Base-by-base conservation (phyloP, 2,797 vertebrate species). In the Hydrophis major region DNA sequence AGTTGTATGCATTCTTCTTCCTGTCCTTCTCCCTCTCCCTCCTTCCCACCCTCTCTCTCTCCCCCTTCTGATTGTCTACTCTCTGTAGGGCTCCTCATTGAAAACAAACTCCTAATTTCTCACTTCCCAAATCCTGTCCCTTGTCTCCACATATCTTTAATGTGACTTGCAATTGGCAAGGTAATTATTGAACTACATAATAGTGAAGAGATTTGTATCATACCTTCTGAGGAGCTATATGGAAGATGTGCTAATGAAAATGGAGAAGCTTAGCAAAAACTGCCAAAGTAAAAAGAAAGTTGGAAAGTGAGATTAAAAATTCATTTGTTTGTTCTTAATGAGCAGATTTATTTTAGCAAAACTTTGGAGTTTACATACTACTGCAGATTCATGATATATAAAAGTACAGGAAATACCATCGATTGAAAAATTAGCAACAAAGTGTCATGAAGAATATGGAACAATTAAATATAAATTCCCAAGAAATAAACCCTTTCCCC, bases 231-330 rank as follows among this genome's bases (percentile, higher is more conserved):
- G 92, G 16, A 53, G 37, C 66, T 89, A 6, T 4, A 12, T 55
- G 93, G 90, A 92, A 89, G 3, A 22, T 42, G 61, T 86, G 66
- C 28, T 53, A 42, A 55, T 53, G 1, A 0, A 86, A 93, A 91
- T 95, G 91, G 32, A 93, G 87, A 53, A 91, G 50, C 74, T 87
- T 53, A 42, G 92, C 91, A 94, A 96, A 95, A 95, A 92, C 16
- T 0, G 22, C 20, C 42, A 83, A 93, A 0, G 53, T 93, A 90
- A 95, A 95, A 94, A 92, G 78, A 86, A 97, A 95, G 37, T 95
- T 27, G 91, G 93, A 92, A 97, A 96, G 97, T 97, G 92, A 78
- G 96, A 61, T 60, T 50, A 50, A 61, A 61, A 61, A 61, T 11
- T 61, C 27, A 27, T 27, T 61, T 11, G 60, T 25, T 61, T 27